A percentile compares a stretch with the other conserved stretches of the same genome.
phyloP scores from a whole-genome alignment of 2,113 vertebrate genomes.

The Pristiophorus japonicus region DNA sequence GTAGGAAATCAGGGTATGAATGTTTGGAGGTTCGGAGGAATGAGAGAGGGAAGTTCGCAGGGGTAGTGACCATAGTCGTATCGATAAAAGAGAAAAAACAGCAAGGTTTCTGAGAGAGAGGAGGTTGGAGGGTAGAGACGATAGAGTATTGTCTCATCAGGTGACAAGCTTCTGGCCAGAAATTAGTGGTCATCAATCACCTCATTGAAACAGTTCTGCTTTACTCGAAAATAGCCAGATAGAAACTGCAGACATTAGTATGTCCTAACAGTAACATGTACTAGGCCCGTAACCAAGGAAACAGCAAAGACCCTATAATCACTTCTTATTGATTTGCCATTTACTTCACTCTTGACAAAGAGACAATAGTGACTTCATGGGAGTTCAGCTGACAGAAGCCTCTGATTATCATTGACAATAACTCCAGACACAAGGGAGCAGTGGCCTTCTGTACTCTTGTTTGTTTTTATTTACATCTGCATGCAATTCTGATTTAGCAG shows the following conservation, averaged over 20 bases:
- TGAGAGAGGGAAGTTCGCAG: too few relatives aligned
- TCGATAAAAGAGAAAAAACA: background rate
- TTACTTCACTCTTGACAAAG: slow-evolving; percentile 13
- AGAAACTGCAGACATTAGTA: background rate
- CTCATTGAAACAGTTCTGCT: background rate
- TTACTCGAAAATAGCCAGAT: background rate
- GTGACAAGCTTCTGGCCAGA: background rate
- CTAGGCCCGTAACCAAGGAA: background rate
- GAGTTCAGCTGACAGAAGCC: background rate
- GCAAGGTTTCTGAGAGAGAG: background rate
- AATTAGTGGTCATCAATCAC: background rate
- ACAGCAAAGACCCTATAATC: background rate
- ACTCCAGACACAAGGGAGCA: background rate
- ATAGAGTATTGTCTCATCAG: background rate
- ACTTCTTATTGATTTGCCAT: slow-evolving; percentile 8
- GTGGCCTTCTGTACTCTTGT: background rate
- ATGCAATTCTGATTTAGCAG: background rate
- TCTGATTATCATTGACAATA: slow-evolving; percentile 3
- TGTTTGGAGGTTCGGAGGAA: background rate
- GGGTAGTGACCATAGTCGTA: background rate
- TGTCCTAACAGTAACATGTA: background rate
- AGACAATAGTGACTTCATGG: background rate
- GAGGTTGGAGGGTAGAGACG: background rate
- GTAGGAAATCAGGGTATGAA: background rate
- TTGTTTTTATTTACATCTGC: background rate